Conservation (phyloP, 2,113 vertebrate genomes). For the Poeciliopsis turrubarensis region DNA sequence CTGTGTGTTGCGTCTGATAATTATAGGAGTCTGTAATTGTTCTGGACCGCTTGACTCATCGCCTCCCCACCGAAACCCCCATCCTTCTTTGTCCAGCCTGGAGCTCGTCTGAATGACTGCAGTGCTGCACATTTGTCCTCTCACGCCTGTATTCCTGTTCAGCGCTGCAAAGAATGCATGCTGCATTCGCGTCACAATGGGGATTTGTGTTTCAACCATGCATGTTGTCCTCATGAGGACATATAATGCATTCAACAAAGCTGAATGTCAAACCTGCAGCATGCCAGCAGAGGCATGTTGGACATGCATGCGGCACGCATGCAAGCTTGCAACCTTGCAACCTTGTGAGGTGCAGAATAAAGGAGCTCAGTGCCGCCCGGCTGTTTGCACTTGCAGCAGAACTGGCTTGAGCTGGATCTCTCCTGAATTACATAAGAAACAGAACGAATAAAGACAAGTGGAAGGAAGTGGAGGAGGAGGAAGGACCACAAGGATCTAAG, state of each 20-base stretch:
- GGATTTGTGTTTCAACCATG: constrained; percentile 28
- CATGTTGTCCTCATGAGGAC: constrained; percentile 18
- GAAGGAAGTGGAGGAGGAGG: constrained; percentile 7
- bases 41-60: constrained; percentile 25
- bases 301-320: constrained; percentile 14
- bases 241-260: constrained; percentile 35
- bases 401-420: constrained; percentile 69
- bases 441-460: constrained; percentile 51
- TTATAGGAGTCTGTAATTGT: constrained; percentile 55
- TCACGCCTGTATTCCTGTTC: constrained; percentile 25
- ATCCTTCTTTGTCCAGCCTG: constrained; percentile 25
- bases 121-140: constrained; percentile 43
- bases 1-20: constrained; percentile 46
- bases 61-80: not conserved
- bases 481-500: constrained; percentile 35
- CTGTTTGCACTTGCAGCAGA: constrained; percentile 64
- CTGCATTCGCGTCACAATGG: constrained; percentile 37
- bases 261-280: constrained; percentile 39
- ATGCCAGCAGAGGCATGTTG: constrained; percentile 29
- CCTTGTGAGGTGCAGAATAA: constrained; percentile 15
- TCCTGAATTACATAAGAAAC: constrained; percentile 76
- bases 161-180: constrained; percentile 41
- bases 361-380: constrained; percentile 37
- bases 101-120: constrained; percentile 40
- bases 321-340: constrained; percentile 22